A percentile compares a stretch with the other conserved stretches of the same genome.
phyloP scores from a whole-genome alignment of 2,113 vertebrate genomes.

The Scartelaos histophorus region DNA sequence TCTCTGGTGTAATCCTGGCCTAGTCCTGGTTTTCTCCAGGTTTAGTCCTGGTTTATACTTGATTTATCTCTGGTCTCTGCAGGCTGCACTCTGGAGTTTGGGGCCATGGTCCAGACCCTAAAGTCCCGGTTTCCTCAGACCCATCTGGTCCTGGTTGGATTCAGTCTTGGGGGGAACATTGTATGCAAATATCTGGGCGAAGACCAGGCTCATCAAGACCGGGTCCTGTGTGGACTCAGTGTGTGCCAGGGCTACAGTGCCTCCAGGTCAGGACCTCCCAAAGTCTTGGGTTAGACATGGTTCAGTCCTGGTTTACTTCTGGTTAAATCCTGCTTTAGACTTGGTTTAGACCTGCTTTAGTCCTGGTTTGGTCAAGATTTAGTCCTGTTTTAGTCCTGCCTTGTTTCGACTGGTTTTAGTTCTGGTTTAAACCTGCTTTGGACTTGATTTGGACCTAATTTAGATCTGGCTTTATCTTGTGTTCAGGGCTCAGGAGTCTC shows the following conservation, averaged over 20 bases:
- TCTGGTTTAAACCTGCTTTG: not conserved
- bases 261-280: constrained; percentile 76
- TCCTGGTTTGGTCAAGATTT: too few species aligned
- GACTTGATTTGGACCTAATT: not conserved
- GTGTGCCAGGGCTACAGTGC: constrained; percentile 92
- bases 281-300: not conserved
- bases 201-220: constrained; percentile 84
- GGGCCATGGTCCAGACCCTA: constrained; percentile 88
- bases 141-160: constrained; percentile 86
- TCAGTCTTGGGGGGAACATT: constrained; percentile 93
- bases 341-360: not conserved
- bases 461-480: not conserved
- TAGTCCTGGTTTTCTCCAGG: not conserved
- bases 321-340: not conserved
- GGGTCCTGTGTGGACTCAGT: constrained; percentile 88
- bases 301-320: too few species aligned
- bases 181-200: constrained; percentile 93
- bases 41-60: not conserved
- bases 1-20: not conserved
- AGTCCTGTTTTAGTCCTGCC: too few species aligned
- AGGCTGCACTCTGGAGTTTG: constrained; percentile 94
- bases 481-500: not conserved
- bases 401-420: not conserved
- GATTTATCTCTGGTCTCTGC: not conserved
- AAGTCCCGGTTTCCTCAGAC: constrained; percentile 82